Conservation (phyloP, 2,113 vertebrate genomes). For the Istiophorus platypterus region DNA sequence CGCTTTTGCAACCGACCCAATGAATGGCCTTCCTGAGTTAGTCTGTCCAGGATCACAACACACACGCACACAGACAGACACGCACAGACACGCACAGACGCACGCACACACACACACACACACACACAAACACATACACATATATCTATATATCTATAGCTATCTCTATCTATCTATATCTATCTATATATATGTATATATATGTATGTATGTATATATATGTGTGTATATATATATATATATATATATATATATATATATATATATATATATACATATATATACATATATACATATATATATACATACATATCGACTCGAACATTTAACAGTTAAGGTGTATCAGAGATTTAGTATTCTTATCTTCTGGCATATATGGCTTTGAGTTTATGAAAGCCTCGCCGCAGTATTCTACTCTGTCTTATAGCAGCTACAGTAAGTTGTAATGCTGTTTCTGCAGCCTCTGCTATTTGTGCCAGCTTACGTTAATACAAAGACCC, state of each 20-base stretch:
- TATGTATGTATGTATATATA: too few relatives aligned
- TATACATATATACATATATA: too few relatives aligned
- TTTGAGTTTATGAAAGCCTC: background rate
- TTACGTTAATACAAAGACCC: background rate
- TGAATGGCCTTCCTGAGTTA: conserved; percentile 26
- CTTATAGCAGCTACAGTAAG: too few relatives aligned
- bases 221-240: too few relatives aligned
- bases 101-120: too few relatives aligned
- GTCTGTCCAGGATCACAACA: conserved; percentile 33
- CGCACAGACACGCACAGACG: too few relatives aligned
- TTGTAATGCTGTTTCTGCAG: background rate
- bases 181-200: too few relatives aligned
- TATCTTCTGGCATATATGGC: background rate
- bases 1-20: conserved; percentile 31
- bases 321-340: conserved; percentile 4
- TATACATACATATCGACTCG: background rate
- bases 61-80: background rate
- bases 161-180: too few relatives aligned
- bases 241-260: too few relatives aligned
- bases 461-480: conserved; percentile 8
- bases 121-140: too few relatives aligned
- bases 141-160: too few relatives aligned
- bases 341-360: background rate
- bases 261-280: too few relatives aligned
- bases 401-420: background rate